Evolutionary conservation across 2,797 vertebrate species (phyloP).

Genomic region (Propithecus perrieri): DNA sequence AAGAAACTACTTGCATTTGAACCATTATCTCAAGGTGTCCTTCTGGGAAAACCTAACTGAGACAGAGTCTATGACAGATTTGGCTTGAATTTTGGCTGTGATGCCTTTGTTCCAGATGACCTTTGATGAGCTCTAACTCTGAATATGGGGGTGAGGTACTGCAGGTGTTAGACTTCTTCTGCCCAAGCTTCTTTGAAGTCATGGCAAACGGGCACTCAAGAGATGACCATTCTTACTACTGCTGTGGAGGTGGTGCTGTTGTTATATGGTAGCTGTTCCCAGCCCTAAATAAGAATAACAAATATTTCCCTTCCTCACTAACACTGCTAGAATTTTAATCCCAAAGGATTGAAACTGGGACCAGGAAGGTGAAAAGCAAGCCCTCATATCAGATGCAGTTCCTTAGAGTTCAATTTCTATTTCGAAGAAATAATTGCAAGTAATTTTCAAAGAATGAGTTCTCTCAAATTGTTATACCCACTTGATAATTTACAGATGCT

Average conservation of each 20-base stretch:
- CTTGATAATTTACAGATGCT: background rate
- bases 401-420: background rate
- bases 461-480: background rate
- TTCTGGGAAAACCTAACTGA: background rate
- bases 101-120: background rate
- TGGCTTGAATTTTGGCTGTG: background rate
- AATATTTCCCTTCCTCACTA: background rate
- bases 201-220: background rate
- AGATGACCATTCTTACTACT: background rate
- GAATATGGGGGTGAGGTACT: background rate
- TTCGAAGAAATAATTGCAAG: slow-evolving; percentile 35
- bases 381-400: background rate
- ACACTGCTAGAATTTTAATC: background rate
- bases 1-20: background rate
- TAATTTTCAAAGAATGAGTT: background rate
- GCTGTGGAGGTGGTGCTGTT: background rate
- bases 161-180: background rate
- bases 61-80: background rate
- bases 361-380: background rate
- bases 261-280: background rate
- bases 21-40: background rate
- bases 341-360: background rate
- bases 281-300: background rate
- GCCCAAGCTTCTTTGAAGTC: background rate
- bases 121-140: background rate